Evolutionary conservation across 1,140 invertebrate genomes (phyloP).

Genomic region (Glossosoma conforme): DNA sequence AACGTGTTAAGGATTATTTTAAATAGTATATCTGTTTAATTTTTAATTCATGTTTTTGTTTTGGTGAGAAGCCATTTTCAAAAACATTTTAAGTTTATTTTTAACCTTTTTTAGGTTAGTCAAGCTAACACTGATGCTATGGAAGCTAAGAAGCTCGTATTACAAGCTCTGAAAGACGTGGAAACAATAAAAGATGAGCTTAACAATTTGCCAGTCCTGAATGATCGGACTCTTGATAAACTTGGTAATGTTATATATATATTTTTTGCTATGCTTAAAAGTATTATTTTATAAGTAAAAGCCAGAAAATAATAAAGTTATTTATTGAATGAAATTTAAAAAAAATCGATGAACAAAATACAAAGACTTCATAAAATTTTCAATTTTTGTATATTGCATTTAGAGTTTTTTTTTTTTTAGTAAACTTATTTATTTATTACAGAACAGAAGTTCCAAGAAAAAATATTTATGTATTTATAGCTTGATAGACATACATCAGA

Average conservation of each 20-base stretch:
- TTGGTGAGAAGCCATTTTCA: conserved; percentile 1
- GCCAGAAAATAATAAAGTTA: neutral
- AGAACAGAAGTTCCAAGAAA: too few relatives aligned
- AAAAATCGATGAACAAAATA: neutral
- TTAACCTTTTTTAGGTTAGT: conserved; percentile 62
- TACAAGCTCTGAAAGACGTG: conserved; percentile 72
- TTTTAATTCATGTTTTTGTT: too few relatives aligned
- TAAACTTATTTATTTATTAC: neutral
- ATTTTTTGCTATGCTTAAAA: neutral
- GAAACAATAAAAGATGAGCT: conserved; percentile 76
- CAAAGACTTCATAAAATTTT: neutral
- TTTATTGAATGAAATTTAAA: neutral
- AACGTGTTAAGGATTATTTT: too few relatives aligned
- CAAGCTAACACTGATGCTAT: conserved; percentile 78
- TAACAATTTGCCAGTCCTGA: conserved; percentile 60
- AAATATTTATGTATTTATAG: neutral
- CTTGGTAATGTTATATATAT: conserved; percentile 35
- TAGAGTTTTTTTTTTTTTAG: neutral
- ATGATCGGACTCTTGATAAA: conserved; percentile 39
- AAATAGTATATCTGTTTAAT: too few relatives aligned
- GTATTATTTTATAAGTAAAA: too few relatives aligned
- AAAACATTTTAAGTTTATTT: neutral
- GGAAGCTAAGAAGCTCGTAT: conserved; percentile 73
- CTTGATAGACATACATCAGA: conserved; percentile 1
- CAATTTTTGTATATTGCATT: neutral